Percentiles rank a stretch among this genome's conserved stretches.
phyloP scores from a whole-genome alignment of 2,888 invertebrate genomes.

The Philonicus albiceps region DNA sequence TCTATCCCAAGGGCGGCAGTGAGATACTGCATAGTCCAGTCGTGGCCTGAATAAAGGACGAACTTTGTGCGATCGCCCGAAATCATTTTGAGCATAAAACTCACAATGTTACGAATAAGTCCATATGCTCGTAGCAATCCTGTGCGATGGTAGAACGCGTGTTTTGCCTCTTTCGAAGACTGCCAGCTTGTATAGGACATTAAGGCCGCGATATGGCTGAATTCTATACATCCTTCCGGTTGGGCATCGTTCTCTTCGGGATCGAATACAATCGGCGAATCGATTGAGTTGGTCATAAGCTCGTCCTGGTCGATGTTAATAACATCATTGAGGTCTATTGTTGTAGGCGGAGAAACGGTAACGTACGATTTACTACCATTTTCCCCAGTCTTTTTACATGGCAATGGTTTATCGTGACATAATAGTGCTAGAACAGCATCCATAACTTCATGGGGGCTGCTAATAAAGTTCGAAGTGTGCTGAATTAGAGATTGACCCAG shows the following conservation, averaged over 20 bases:
- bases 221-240: slow-evolving; percentile 68
- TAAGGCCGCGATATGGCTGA: slow-evolving; percentile 78
- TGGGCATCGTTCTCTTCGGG: slow-evolving; percentile 56
- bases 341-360: slow-evolving; percentile 49
- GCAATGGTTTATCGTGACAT: slow-evolving; percentile 83
- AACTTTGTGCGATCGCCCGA: slow-evolving; percentile 78
- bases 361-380: slow-evolving; percentile 21
- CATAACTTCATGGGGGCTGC: slow-evolving; percentile 71
- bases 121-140: slow-evolving; percentile 82
- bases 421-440: slow-evolving; percentile 85
- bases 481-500: slow-evolving; percentile 72
- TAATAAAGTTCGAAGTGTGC: slow-evolving; percentile 68
- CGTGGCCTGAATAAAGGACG: slow-evolving; percentile 89
- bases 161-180: slow-evolving; percentile 69
- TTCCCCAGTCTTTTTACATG: slow-evolving; percentile 67
- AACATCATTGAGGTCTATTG: slow-evolving; percentile 60
- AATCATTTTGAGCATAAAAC: slow-evolving; percentile 82
- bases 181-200: slow-evolving; percentile 87
- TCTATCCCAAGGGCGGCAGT: slow-evolving; percentile 78
- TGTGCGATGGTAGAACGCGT: slow-evolving; percentile 69
- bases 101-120: slow-evolving; percentile 80
- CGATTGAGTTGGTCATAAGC: slow-evolving; percentile 51
- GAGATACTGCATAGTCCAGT: slow-evolving; percentile 86
- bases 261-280: slow-evolving; percentile 46
- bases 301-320: slow-evolving; percentile 64